These are phyloP conservation scores for Charadrius vociferus DNA, from an alignment of 2,113 vertebrate genomes.

Conservation along the genomic window DNA sequence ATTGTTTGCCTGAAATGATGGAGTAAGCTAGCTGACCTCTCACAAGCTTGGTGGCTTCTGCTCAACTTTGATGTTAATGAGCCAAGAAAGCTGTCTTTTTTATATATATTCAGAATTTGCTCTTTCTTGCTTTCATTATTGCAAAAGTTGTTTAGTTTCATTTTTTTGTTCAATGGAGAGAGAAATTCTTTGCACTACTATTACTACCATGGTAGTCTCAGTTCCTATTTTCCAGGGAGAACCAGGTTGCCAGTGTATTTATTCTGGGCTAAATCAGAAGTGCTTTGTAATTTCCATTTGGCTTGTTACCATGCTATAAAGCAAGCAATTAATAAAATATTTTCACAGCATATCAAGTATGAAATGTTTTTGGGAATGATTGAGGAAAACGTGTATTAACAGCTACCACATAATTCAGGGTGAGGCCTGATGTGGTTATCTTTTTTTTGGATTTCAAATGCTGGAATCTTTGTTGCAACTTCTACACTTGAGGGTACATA, in stretches of 20 bases:
- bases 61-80: not conserved
- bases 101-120: not conserved
- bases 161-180: not conserved
- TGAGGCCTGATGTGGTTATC: accelerated
- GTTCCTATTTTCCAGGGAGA: not conserved
- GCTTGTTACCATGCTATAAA: not conserved
- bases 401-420: not conserved
- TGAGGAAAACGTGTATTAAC: not conserved
- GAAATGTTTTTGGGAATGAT: not conserved
- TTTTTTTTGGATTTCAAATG: not conserved
- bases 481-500: not conserved
- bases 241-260: not conserved
- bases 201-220: not conserved
- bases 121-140: not conserved
- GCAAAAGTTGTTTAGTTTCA: not conserved
- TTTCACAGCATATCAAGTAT: not conserved
- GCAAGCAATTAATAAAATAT: not conserved
- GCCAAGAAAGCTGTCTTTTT: not conserved
- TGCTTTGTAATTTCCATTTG: not conserved
- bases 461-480: accelerated
- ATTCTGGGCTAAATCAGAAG: not conserved
- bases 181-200: not conserved
- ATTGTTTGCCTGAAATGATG: not conserved
- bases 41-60: not conserved
- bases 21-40: not conserved